Percentiles rank a stretch among this genome's conserved stretches.
phyloP scores from a whole-genome alignment of 2,888 invertebrate species.

The Sarcophaga rosellei region DNA sequence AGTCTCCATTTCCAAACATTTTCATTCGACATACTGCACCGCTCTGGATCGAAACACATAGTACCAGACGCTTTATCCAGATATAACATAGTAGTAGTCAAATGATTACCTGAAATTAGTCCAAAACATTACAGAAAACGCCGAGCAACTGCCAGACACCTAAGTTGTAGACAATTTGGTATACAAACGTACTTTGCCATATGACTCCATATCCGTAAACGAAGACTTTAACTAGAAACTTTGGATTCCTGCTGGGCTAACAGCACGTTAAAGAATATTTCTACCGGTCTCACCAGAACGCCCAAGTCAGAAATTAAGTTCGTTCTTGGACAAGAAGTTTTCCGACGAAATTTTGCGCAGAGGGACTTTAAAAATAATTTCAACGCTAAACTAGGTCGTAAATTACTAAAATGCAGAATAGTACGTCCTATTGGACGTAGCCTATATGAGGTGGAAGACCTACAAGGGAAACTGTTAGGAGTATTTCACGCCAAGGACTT shows the following conservation, averaged over 20 bases:
- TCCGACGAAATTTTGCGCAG: neutral
- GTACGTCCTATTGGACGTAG: too few relatives aligned
- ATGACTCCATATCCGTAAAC: too few relatives aligned
- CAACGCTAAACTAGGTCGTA: neutral
- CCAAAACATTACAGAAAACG: too few relatives aligned
- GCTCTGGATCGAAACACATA: neutral
- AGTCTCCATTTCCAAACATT: neutral
- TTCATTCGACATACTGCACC: neutral
- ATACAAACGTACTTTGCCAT: too few relatives aligned
- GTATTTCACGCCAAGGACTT: too few relatives aligned
- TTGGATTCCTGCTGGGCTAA: too few relatives aligned
- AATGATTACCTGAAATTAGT: too few relatives aligned
- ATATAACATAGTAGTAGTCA: neutral
- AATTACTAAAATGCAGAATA: neutral
- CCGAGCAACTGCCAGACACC: too few relatives aligned
- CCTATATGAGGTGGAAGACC: too few relatives aligned
- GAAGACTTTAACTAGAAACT: too few relatives aligned
- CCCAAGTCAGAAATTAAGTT: neutral
- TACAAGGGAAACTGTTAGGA: too few relatives aligned
- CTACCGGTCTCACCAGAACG: neutral
- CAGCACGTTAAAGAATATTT: neutral
- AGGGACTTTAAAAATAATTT: neutral
- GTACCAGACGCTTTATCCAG: neutral
- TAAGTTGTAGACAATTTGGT: too few relatives aligned
- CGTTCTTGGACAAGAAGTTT: neutral